phyloP scores from a whole-genome alignment of 2,797 vertebrate species.

The Hydrophis major region DNA sequence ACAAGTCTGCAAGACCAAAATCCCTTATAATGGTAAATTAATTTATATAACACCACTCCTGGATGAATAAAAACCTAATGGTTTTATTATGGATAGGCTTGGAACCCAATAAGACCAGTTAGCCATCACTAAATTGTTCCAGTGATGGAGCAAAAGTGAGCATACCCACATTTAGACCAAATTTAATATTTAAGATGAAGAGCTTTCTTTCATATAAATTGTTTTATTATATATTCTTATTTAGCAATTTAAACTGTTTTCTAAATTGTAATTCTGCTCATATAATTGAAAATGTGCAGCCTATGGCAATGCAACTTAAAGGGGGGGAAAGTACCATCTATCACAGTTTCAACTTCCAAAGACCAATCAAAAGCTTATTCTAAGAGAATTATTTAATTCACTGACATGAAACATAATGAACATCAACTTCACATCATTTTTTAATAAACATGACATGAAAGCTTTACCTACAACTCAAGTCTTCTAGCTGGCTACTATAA shows the following conservation, averaged over 20 bases:
- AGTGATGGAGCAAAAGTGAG: not conserved
- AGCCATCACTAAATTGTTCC: not conserved
- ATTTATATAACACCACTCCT: not conserved
- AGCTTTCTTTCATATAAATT: not conserved
- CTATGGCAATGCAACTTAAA: not conserved
- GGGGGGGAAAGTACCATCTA: not conserved
- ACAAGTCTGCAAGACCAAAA: not conserved
- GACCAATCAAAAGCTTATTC: conserved; percentile 7
- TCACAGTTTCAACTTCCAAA: not conserved
- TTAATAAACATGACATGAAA: conserved; percentile 22
- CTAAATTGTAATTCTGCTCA: conserved; percentile 41
- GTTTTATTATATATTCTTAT: not conserved
- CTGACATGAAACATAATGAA: conserved; percentile 14
- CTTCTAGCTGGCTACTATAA: conserved; percentile 5
- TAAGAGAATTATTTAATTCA: conserved; percentile 18
- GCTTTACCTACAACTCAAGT: not conserved
- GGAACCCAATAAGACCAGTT: not conserved
- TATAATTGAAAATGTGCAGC: conserved; percentile 23
- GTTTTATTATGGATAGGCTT: not conserved
- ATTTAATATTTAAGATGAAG: not conserved
- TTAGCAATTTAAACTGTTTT: not conserved
- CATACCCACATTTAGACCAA: not conserved
- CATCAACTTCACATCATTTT: conserved; percentile 10
- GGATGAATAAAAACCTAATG: not conserved
- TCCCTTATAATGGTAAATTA: not conserved